Base-by-base conservation (phyloP, 1,140 invertebrate genomes). In the Magallana gigas region DNA sequence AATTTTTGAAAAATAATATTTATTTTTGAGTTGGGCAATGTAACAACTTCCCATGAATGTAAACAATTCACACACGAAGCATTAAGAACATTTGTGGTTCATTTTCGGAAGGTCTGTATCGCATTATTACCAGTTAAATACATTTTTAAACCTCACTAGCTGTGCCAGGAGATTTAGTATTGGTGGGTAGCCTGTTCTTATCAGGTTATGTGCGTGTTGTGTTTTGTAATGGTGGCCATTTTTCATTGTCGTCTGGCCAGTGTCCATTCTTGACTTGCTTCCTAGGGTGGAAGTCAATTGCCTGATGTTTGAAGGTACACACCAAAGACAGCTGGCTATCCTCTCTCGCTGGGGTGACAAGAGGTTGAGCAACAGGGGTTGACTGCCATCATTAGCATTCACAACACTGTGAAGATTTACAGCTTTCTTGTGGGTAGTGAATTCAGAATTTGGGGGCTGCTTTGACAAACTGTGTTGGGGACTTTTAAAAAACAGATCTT, bases 391-490 rank as follows among this genome's bases (percentile, higher is more conserved):
- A 71, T 71, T 71, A 71, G 68, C 68, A 71, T 71, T 71, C 68
- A 71, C 68, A 71, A 71, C 68, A 71, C n/a, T 71, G 68, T 71
- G 68, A 71, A 71, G 68, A 71, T 71, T 71, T 71, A 71, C 68
- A 71, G 18, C 68, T 23, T 71, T 29, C 36, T 71, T 71, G 68
- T 71, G 29, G 23, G 68, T 71, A 29, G 18, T 71, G 68, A 71
- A 71, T 71, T 71, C 68, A 71, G 23, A 23, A 71, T 71, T 71
- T 71, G 68, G 68, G 68, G 36, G 68, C 23, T 11, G 18, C 68
- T 71, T 71, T 71, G 68, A 71, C 68, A 71, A 71, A 71, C 68
- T 11, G 18, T 71, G 68, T 71, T 71, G 18, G 68, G 68, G 68
- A 23, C 68, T 71, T 71, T 71, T 71, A 68, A 71, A 71, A 71